Base-by-base conservation (phyloP, 2,888 invertebrate genomes). In the Syrista parreyssii region DNA sequence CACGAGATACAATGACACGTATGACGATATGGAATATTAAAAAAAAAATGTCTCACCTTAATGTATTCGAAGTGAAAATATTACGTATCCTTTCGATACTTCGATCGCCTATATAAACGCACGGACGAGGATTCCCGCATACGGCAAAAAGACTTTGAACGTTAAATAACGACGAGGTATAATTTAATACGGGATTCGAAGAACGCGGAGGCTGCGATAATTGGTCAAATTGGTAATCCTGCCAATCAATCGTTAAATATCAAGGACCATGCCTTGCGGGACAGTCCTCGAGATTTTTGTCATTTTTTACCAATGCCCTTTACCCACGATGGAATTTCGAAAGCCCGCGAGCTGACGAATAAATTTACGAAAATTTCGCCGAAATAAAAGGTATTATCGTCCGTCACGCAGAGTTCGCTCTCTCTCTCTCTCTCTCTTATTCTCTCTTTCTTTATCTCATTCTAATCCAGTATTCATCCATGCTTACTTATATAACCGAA, bases 231-330 rank as follows among this genome's bases (percentile, higher is more conserved):
- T 90, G 88, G 84, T 86, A 89, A 90, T 88, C 86, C 89, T 89
- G 90, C 89, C 90, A 90, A 90, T 90, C 90, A 90, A 90, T 90
- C 87, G 85, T 85, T 85, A 86, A 88, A 87, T 87, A 89, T 88
- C 88, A 88, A 89, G 86, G 87, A 86, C 84, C 74, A 71, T 40
- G 79, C 30, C 31, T 75, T 3, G 12, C 68, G 75, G 30, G 32
- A 75, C 55, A 12, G 74, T 33, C 34, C 0, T 30, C 30, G 32
- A 30, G 68, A 77, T 79, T 77, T 74, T 77, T 77, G 76, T 79
- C 74, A 76, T 77, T 79, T 80, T 79, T 79, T 79, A 40, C 32
- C 11, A 4, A 69, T 71, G 30, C 71, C 32, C 74, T 33, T 75
- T 74, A 12, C 12, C 12, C 36, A n/a, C 71, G 15, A 30, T 3